phyloP scores from a whole-genome alignment of 1,140 invertebrate species.

The Drosophila biarmipes region DNA sequence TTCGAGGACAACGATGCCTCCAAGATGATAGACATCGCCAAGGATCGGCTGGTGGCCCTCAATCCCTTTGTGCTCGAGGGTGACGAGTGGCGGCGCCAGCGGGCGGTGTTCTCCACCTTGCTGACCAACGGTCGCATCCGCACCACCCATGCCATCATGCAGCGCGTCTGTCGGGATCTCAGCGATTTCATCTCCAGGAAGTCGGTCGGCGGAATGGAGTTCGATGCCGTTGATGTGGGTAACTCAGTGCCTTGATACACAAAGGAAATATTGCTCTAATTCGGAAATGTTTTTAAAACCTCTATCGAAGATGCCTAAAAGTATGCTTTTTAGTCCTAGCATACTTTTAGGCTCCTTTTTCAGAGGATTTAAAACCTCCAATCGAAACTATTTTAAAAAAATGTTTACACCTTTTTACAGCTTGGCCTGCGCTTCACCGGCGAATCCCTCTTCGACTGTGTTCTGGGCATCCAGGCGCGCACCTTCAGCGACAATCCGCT shows the following conservation, averaged over 20 bases:
- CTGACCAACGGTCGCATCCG: conserved; percentile 85
- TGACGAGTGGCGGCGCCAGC: conserved; percentile 86
- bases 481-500: conserved; percentile 61
- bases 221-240: conserved; percentile 65
- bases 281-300: background rate
- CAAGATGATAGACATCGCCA: conserved; percentile 72
- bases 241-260: no score
- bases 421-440: conserved; percentile 84
- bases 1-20: conserved; percentile 84
- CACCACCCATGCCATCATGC: conserved; percentile 64
- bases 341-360: no score
- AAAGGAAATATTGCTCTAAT: no score
- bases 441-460: conserved; percentile 85
- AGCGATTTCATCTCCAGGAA: conserved; percentile 41
- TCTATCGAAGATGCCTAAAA: background rate
- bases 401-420: conserved; percentile 19
- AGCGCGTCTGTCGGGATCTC: conserved; percentile 58
- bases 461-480: conserved; percentile 84
- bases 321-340: no score
- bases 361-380: background rate
- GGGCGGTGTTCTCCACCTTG: conserved; percentile 85
- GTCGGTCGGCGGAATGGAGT: background rate
- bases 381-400: background rate
- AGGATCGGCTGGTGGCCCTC: conserved; percentile 83
- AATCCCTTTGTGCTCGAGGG: conserved; percentile 85